Evolutionary conservation across 2,888 invertebrate genomes (phyloP).

Genomic region (Harmothoe impar): DNA sequence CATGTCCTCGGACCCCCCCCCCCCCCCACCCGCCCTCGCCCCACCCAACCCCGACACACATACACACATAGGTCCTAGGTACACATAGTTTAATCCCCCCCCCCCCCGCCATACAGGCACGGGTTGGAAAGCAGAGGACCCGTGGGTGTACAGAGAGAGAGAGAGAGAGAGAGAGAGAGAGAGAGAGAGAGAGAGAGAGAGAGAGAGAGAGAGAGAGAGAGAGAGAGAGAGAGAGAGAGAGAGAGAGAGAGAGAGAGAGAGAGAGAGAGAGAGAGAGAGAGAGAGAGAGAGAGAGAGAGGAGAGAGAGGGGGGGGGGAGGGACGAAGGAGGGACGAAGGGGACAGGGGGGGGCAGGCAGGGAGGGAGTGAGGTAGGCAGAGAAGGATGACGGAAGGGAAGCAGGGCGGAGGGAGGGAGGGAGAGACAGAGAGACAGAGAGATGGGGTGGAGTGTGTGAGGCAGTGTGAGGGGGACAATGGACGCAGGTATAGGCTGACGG

Average conservation of each 20-base stretch:
- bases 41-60: too few species aligned
- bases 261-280: neutral
- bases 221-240: neutral
- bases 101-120: too few species aligned
- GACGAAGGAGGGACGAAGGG: neutral
- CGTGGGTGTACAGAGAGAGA: neutral
- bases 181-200: neutral
- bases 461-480: neutral
- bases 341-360: neutral
- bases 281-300: neutral
- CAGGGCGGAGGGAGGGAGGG: neutral
- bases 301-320: neutral
- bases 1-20: too few species aligned
- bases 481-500: too few species aligned
- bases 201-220: neutral
- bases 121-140: too few species aligned
- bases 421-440: neutral
- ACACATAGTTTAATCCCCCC: too few species aligned
- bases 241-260: neutral
- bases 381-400: neutral
- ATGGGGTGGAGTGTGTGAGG: neutral
- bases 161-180: neutral
- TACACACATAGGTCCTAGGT: too few species aligned
- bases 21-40: too few species aligned
- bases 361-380: neutral